A percentile compares a stretch with the other conserved stretches of the same genome.
Conservation (phyloP, 2,113 vertebrate genomes). For the Colistium nudipinnis region DNA sequence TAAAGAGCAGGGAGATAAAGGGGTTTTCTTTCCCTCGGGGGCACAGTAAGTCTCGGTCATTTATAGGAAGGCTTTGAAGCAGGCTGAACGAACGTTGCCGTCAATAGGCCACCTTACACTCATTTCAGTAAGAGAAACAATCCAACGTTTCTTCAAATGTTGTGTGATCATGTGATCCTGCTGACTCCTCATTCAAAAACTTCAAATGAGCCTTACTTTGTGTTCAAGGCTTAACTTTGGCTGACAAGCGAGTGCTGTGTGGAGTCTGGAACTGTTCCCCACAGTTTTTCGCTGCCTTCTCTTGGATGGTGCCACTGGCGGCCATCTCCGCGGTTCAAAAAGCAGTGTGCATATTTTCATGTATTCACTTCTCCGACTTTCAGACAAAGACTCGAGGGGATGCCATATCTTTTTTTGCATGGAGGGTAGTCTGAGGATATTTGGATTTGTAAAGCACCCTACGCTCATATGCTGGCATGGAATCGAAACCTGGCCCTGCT, state of each 20-base stretch:
- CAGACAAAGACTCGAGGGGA: conserved; percentile 36
- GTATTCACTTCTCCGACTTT: background rate
- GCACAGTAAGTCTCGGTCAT: background rate
- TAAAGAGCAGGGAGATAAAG: conserved; percentile 7
- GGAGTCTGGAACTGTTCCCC: background rate
- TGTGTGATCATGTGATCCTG: conserved; percentile 12
- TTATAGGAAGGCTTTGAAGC: conserved; percentile 7
- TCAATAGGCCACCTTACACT: background rate
- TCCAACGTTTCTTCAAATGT: too few species aligned
- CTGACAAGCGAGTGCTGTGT: conserved; percentile 24
- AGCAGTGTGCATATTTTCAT: conserved; percentile 8
- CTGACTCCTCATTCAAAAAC: background rate
- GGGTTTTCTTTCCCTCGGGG: conserved; percentile 17
- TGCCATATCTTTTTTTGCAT: conserved; percentile 53
- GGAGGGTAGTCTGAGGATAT: conserved; percentile 19
- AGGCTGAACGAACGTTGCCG: background rate
- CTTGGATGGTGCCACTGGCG: conserved; percentile 23
- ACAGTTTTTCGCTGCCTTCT: conserved; percentile 5
- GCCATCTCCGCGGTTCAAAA: conserved; percentile 40
- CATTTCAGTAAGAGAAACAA: background rate
- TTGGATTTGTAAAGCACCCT: conserved; percentile 38
- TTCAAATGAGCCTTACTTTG: background rate
- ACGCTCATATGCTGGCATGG: conserved; percentile 31
- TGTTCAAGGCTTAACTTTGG: background rate
- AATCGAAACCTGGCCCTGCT: conserved; percentile 38